Base-by-base conservation (phyloP, 2,888 invertebrate species). In the Scaptomyza parva region DNA sequence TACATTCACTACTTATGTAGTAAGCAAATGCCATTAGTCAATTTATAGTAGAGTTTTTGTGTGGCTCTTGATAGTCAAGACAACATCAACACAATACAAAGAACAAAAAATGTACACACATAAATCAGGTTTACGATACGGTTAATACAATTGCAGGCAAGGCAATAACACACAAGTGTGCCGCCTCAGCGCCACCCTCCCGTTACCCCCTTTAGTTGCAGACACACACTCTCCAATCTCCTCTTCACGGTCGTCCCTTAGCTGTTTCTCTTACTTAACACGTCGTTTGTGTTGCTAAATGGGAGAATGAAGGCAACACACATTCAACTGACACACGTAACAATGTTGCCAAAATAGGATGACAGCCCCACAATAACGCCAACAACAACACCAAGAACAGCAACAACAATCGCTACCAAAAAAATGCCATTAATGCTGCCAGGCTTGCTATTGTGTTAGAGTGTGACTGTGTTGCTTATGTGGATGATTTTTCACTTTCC, bases 401-500 rank as follows among this genome's bases (percentile, higher is more conserved):
- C 64, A 45, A 48, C 43, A 54, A 64, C 48, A 60, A 47, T 11
- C 35, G 52, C 50, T 68, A 58, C 11, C 7, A 37, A 37, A 37
- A 33, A 54, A 78, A 69, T 63, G 72, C 69, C 65, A 77, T 78
- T 83, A 78, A 71, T 71, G 73, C 75, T 70, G 69, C 66, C 83
- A 67, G 70, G 45, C 57, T 64, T 66, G 68, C 64, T 78, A 76
- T 67, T 50, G 54, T 52, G 47, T 37, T 30, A 18, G 66, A 43
- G 47, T 60, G 71, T 28, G 57, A 54, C 58, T 70, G 59, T 65
- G 72, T 60, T 65, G 66, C 50, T 86, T 83, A 76, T 83, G 86
- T 79, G 80, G 60, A 79, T 87, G 89, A 82, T 86, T 87, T 88
- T 86, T 88, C 82, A 86, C 80, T 87, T 79, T 71, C 59, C 54